Evolutionary conservation across 2,888 invertebrate genomes (phyloP).

Genomic region (Pteria penguin): DNA sequence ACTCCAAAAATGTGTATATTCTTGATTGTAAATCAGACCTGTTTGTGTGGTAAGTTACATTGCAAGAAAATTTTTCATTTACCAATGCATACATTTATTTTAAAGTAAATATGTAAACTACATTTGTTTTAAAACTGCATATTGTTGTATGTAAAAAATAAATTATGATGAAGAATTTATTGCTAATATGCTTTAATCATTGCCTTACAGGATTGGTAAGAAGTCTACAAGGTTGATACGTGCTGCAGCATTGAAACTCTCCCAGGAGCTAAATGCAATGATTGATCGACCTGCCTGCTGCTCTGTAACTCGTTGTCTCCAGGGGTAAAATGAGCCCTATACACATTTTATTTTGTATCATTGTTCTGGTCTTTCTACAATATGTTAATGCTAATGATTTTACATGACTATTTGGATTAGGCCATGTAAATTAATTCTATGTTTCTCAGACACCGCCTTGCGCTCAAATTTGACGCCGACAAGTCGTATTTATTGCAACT

Average conservation of each 20-base stretch:
- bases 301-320: conserved; percentile 92
- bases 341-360: too few species aligned
- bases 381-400: too few species aligned
- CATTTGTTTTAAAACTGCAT: conserved; percentile 47
- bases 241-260: conserved; percentile 97
- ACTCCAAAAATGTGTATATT: conserved; percentile 96
- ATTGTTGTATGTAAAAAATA: neutral
- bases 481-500: too few species aligned
- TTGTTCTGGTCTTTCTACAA: too few species aligned
- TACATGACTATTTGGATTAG: too few species aligned
- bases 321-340: conserved; percentile 90
- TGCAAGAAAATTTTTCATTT: conserved; percentile 76
- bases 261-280: conserved; percentile 97
- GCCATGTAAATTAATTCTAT: too few species aligned
- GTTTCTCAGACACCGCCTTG: too few species aligned
- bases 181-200: neutral
- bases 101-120: conserved; percentile 84
- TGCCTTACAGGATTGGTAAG: conserved; percentile 90
- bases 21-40: conserved; percentile 96
- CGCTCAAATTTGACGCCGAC: too few species aligned
- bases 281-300: conserved; percentile 90
- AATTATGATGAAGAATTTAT: neutral
- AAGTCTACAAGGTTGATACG: conserved; percentile 96
- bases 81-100: too few species aligned
- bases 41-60: conserved; percentile 90